Conservation (phyloP, 1,140 invertebrate species). For the Bursaphelenchus mucronatus region DNA sequence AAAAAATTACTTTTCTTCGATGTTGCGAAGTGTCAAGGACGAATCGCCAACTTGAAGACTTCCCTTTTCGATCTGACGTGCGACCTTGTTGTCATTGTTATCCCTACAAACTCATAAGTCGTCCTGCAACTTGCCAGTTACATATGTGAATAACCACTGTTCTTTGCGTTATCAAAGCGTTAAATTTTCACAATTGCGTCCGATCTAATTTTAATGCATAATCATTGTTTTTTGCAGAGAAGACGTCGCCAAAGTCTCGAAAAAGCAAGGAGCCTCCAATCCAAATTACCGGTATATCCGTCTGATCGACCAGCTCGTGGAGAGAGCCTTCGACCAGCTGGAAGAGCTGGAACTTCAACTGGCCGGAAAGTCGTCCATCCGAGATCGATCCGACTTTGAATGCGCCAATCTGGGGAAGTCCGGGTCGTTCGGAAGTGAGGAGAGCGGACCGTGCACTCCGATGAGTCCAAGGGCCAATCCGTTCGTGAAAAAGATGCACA, state of each 20-base stretch:
- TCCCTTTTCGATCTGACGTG: no score
- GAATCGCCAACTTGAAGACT: no score
- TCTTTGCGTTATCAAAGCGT: no score
- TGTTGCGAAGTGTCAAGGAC: no score
- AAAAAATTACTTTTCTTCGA: no score
- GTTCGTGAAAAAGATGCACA: not conserved
- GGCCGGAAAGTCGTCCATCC: not conserved
- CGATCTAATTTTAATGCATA: not conserved
- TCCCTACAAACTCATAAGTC: no score
- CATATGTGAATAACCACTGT: no score
- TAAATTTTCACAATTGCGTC: no score
- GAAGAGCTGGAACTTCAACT: constrained; percentile 13
- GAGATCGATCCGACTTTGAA: constrained; percentile 15
- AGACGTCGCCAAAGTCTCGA: constrained; percentile 11
- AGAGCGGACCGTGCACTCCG: not conserved
- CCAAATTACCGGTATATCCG: not conserved
- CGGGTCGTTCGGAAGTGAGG: not conserved
- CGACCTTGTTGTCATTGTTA: no score
- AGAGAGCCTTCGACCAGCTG: not conserved
- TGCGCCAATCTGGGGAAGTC: not conserved
- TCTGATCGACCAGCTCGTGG: constrained; percentile 10
- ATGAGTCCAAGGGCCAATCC: constrained; percentile 1
- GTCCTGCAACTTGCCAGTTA: no score
- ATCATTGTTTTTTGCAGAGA: constrained; percentile 9
- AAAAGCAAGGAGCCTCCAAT: constrained; percentile 15